Conservation (phyloP, 2,888 invertebrate species). For the Agrypnus murinus region DNA sequence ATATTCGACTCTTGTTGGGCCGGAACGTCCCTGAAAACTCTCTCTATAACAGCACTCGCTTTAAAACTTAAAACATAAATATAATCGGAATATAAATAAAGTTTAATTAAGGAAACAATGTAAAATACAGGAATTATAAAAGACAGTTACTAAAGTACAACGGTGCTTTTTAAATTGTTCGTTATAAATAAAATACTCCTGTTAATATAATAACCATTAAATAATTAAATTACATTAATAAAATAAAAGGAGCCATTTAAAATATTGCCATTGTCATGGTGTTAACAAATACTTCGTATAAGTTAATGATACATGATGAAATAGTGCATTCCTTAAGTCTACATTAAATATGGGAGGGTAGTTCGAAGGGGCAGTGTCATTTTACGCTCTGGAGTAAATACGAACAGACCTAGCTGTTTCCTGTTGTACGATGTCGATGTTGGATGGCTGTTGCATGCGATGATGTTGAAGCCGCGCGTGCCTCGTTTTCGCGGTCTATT, state of each 20-base stretch:
- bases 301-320: slow-evolving; percentile 35
- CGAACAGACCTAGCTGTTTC: slow-evolving; percentile 51
- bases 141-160: slow-evolving; percentile 26
- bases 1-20: slow-evolving; percentile 69
- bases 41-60: slow-evolving; percentile 69
- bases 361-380: slow-evolving; percentile 44
- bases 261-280: slow-evolving; percentile 31
- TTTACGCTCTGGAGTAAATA: slow-evolving; percentile 39
- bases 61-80: slow-evolving; percentile 46
- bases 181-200: slow-evolving; percentile 15
- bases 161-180: slow-evolving; percentile 6
- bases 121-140: slow-evolving; percentile 28
- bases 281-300: slow-evolving; percentile 17
- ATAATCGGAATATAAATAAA: slow-evolving; percentile 39
- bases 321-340: slow-evolving; percentile 39
- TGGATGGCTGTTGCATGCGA: slow-evolving; percentile 68
- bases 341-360: slow-evolving; percentile 44
- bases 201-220: slow-evolving; percentile 5
- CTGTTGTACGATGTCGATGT: slow-evolving; percentile 61
- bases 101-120: slow-evolving; percentile 51
- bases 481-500: slow-evolving; percentile 59
- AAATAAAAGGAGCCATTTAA: slow-evolving; percentile 1
- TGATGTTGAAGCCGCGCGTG: slow-evolving; percentile 56
- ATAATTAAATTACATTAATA: slow-evolving; percentile 14
- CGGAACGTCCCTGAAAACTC: slow-evolving; percentile 70